Evolutionary conservation across 2,888 invertebrate genomes (phyloP).

Genomic region (Endomychus coccineus): DNA sequence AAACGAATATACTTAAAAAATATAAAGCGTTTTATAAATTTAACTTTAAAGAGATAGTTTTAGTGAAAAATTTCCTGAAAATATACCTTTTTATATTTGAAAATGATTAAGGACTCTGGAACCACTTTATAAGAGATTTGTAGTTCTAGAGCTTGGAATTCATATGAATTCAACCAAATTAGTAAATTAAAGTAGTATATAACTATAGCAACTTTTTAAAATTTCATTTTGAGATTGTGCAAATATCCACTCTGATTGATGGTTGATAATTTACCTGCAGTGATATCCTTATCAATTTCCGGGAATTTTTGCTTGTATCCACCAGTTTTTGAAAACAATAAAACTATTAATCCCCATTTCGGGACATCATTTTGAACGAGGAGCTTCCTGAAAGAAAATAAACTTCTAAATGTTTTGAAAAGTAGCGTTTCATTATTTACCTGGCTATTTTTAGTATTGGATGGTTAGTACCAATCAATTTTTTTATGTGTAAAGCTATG

Average conservation of each 20-base stretch:
- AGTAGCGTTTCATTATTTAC: conserved; percentile 47
- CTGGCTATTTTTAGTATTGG: conserved; percentile 88
- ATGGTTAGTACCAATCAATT: conserved; percentile 88
- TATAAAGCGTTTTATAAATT: too few relatives aligned
- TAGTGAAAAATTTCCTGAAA: too few relatives aligned
- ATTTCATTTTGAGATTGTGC: too few relatives aligned
- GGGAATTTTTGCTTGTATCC: conserved; percentile 69
- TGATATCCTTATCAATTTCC: conserved; percentile 74
- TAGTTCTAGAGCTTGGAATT: too few relatives aligned
- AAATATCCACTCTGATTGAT: too few relatives aligned
- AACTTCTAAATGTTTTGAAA: neutral
- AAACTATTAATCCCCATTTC: conserved; percentile 84
- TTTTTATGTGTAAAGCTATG: conserved; percentile 82
- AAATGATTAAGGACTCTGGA: too few relatives aligned
- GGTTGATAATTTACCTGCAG: conserved; percentile 58
- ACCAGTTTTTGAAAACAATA: conserved; percentile 84
- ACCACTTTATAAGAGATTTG: too few relatives aligned
- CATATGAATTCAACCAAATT: too few relatives aligned
- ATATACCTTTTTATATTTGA: too few relatives aligned
- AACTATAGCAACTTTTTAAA: too few relatives aligned
- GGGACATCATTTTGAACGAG: conserved; percentile 67
- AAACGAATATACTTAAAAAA: neutral
- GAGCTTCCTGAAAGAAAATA: conserved; percentile 23
- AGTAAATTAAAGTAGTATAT: too few relatives aligned
- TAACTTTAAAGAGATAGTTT: too few relatives aligned